Evolutionary conservation across 1,140 invertebrate genomes (phyloP).

Genomic region (Eumeta japonica): DNA sequence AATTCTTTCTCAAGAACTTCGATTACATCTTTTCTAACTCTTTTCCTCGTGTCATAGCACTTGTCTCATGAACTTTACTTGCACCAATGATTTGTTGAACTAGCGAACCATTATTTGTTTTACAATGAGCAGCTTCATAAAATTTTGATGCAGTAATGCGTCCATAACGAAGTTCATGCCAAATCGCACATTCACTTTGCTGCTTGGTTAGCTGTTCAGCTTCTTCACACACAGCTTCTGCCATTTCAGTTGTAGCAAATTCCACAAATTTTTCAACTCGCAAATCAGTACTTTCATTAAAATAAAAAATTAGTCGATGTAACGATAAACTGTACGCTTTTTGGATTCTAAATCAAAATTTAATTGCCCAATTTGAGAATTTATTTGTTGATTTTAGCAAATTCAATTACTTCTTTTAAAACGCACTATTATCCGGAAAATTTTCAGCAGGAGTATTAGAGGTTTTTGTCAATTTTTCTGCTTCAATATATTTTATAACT

Average conservation of each 20-base stretch:
- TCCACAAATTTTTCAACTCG: background rate
- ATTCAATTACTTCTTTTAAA: slow-evolving; percentile 1
- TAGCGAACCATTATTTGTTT: background rate
- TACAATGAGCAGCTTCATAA: slow-evolving; percentile 1
- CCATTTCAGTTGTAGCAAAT: slow-evolving; percentile 1
- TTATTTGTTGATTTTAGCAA: slow-evolving; percentile 1
- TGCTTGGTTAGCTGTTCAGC: slow-evolving; percentile 1
- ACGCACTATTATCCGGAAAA: background rate
- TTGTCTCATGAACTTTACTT: slow-evolving; percentile 1
- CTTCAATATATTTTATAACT: slow-evolving; percentile 9
- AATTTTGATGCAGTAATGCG: slow-evolving; percentile 1
- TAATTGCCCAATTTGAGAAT: slow-evolving; percentile 1
- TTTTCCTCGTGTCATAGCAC: slow-evolving; percentile 1
- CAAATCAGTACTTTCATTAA: slow-evolving; percentile 1
- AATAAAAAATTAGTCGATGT: slow-evolving; percentile 1
- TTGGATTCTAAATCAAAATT: slow-evolving; percentile 1
- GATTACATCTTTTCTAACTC: slow-evolving; percentile 1
- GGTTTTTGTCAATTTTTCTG: slow-evolving; percentile 2
- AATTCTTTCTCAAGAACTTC: slow-evolving; percentile 1
- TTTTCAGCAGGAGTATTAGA: slow-evolving; percentile 1
- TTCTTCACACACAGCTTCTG: slow-evolving; percentile 1
- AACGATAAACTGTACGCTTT: background rate
- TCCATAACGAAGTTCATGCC: slow-evolving; percentile 1
- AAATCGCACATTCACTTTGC: slow-evolving; percentile 1
- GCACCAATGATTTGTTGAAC: slow-evolving; percentile 1